Percentiles rank a stretch among this genome's conserved stretches.
Evolutionary conservation across 2,113 vertebrate species (phyloP).

Genomic region (Osmerus eperlanus): DNA sequence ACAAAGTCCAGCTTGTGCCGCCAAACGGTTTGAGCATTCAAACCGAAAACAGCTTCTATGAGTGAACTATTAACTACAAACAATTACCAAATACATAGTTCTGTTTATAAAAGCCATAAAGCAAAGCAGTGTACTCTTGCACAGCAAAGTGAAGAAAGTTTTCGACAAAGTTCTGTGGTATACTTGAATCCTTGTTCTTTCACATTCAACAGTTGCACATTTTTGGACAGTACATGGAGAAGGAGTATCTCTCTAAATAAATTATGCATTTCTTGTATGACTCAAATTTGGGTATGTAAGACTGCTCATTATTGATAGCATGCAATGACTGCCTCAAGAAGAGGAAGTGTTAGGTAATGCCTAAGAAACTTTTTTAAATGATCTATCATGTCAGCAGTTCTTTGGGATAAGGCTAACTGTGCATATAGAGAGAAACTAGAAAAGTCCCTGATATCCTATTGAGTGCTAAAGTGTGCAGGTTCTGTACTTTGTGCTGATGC

Average conservation of each 20-base stretch:
- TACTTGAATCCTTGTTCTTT: slow-evolving; percentile 79
- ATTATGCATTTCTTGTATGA: slow-evolving; percentile 83
- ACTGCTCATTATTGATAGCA: slow-evolving; percentile 37
- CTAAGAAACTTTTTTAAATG: slow-evolving; percentile 12
- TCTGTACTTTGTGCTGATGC: slow-evolving; percentile 49
- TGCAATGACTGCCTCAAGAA: slow-evolving; percentile 16
- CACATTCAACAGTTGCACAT: slow-evolving; percentile 84
- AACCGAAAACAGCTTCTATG: slow-evolving; percentile 92
- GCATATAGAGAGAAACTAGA: slow-evolving; percentile 68
- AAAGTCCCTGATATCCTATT: slow-evolving; percentile 74
- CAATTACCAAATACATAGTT: slow-evolving; percentile 97
- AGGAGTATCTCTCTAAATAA: slow-evolving; percentile 72
- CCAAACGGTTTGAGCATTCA: slow-evolving; percentile 88
- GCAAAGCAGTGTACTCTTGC: slow-evolving; percentile 96
- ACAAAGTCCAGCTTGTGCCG: slow-evolving; percentile 99
- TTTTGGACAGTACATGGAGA: slow-evolving; percentile 55
- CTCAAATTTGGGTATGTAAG: slow-evolving; percentile 49
- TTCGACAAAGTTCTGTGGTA: slow-evolving; percentile 82
- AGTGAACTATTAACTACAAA: slow-evolving; percentile 97
- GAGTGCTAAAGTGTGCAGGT: slow-evolving; percentile 65
- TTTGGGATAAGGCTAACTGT: slow-evolving; percentile 75
- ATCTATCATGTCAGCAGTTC: slow-evolving; percentile 49
- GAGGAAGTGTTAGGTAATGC: slow-evolving; percentile 13
- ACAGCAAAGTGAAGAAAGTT: slow-evolving; percentile 93
- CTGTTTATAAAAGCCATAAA: slow-evolving; percentile 95